phyloP scores from a whole-genome alignment of 2,797 vertebrate genomes.

The Microcaecilia unicolor region DNA sequence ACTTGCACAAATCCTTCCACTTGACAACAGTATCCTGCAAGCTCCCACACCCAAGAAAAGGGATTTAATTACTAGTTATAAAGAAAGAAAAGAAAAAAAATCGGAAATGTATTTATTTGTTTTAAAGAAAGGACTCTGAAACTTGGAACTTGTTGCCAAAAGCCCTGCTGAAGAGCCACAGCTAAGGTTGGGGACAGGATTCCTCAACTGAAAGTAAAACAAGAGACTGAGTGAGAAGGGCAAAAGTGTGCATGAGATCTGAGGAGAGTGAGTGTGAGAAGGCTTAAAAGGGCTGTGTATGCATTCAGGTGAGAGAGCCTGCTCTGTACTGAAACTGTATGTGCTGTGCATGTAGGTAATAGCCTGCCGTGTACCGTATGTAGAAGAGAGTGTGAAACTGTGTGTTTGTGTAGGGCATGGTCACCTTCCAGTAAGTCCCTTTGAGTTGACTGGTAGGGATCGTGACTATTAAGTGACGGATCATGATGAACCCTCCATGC shows the following conservation, averaged over 20 bases:
- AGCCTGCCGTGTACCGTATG: too few relatives aligned
- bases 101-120: too few relatives aligned
- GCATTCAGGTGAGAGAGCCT: not conserved
- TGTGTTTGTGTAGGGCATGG: not conserved
- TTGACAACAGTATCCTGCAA: slow-evolving; percentile 23
- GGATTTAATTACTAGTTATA: not conserved
- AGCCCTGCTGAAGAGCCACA: slow-evolving; percentile 1
- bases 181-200: slow-evolving; percentile 5
- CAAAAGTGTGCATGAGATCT: too few relatives aligned
- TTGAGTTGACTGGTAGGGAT: not conserved
- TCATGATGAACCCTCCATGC: slow-evolving; percentile 8
- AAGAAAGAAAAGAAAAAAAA: not conserved
- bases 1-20: slow-evolving; percentile 22
- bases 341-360: too few relatives aligned
- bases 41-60: not conserved
- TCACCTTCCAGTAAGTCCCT: not conserved
- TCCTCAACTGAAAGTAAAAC: slow-evolving; percentile 3
- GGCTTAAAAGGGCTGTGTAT: too few relatives aligned
- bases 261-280: too few relatives aligned
- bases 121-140: slow-evolving; percentile 6
- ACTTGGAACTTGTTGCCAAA: slow-evolving; percentile 8
- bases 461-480: not conserved
- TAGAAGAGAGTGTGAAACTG: too few relatives aligned
- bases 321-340: too few relatives aligned
- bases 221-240: not conserved